Base-by-base conservation (phyloP, 2,888 invertebrate genomes). In the Xylota sylvarum region DNA sequence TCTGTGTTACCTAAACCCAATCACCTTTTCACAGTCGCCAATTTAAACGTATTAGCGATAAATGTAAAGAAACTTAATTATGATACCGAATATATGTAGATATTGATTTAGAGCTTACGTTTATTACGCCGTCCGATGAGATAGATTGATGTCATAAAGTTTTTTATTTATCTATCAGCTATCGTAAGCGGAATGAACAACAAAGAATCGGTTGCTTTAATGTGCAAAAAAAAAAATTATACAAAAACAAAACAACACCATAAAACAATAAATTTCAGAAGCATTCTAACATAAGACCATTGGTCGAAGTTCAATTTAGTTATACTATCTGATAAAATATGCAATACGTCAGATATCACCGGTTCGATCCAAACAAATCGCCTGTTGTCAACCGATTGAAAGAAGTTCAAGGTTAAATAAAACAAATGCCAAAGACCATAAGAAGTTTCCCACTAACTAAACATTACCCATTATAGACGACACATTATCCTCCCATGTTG, bases 231-330 rank as follows among this genome's bases (percentile, higher is more conserved):
- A 7, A 5, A 5, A 23, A 27, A 10, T 5, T 50, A 2, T 9
- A 4, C n/a, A 23, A 23, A 23, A 12, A 19, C 4, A 55, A 30
- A 4, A 30, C n/a, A 30, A 1, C n/a, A 0, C 14, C n/a, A 32
- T 55, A 55, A 55, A 55, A 30, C 32, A 30, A 55, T 55, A 55
- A 55, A 56, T 19, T 35, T 32, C 32, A 35, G n/a, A 56, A 17
- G 17, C 32, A 56, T 17, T 32, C 7, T 4, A 30, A 7, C 32
- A 56, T 32, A 35, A 14, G 35, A 10, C 32, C 5, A 56, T 56
- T 10, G 35, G 35, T 14, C 35, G 9, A 17, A 35, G 56, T 35
- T 32, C 35, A 17, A 65, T 35, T 50, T 2, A 4, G 32, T 55
- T 55, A 55, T 30, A 55, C 2, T 7, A 30, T 0, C 14, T 9